These are phyloP conservation scores for Clarias macrocephalus DNA, from an alignment of 2,113 vertebrate species.

Conservation along the genomic window DNA sequence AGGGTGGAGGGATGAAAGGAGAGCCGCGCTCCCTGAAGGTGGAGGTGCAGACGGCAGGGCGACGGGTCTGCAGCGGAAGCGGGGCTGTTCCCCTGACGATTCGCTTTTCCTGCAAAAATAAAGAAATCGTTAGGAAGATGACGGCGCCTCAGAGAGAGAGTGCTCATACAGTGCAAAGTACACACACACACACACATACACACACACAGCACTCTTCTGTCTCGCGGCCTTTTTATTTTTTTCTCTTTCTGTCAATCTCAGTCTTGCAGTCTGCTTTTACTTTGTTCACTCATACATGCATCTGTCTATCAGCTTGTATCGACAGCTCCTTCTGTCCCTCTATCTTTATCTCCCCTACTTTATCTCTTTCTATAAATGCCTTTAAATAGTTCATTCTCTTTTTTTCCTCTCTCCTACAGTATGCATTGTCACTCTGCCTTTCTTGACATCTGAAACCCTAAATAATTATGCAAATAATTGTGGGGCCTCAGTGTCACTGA, in stretches of 20 bases:
- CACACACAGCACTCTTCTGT: neutral
- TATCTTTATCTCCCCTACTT: neutral
- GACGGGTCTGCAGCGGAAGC: slow-evolving; percentile 70
- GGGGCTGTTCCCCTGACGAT: slow-evolving; percentile 75
- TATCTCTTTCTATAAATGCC: neutral
- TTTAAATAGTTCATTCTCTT: neutral
- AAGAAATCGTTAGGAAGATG: slow-evolving; percentile 83
- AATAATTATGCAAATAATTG: slow-evolving; percentile 62
- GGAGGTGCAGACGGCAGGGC: slow-evolving; percentile 71
- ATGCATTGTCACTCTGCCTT: slow-evolving; percentile 48
- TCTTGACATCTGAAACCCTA: slow-evolving; percentile 60
- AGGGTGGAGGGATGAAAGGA: slow-evolving; percentile 75
- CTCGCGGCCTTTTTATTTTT: neutral
- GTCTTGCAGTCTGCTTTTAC: neutral
- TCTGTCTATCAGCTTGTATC: neutral
- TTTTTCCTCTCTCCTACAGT: neutral
- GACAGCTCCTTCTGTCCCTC: neutral
- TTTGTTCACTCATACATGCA: neutral
- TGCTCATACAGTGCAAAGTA: slow-evolving; percentile 71
- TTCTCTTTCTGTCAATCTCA: neutral
- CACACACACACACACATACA: slow-evolving; percentile 11
- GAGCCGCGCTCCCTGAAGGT: slow-evolving; percentile 71
- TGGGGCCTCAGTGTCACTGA: slow-evolving; percentile 57
- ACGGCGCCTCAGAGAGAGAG: slow-evolving; percentile 70
- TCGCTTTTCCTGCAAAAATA: slow-evolving; percentile 82